Percentiles rank a stretch among this genome's conserved stretches.
Conservation (phyloP, 2,113 vertebrate genomes). For the Rhea pennata region DNA sequence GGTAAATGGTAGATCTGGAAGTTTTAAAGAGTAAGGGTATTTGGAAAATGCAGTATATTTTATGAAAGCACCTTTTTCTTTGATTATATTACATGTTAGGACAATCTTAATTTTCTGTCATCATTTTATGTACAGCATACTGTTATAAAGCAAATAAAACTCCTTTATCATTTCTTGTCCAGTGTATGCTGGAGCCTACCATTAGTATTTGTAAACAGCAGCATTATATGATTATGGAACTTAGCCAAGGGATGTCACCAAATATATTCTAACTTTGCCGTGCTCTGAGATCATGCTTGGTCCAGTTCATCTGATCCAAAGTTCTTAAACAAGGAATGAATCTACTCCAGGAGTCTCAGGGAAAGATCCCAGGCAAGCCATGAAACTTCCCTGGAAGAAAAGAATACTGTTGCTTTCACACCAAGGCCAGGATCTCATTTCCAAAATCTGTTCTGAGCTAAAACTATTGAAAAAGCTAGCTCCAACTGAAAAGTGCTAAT, state of each 20-base stretch:
- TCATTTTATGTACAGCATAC: neutral
- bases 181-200: neutral
- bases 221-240: neutral
- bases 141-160: neutral
- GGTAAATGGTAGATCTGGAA: neutral
- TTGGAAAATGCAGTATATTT: neutral
- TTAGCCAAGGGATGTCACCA: neutral
- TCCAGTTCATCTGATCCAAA: neutral
- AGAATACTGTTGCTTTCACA: neutral
- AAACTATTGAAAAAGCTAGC: neutral
- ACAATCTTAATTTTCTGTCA: neutral
- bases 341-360: neutral
- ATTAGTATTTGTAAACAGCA: neutral
- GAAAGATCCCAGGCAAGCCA: neutral
- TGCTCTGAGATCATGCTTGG: neutral
- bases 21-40: neutral
- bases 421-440: neutral
- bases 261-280: neutral
- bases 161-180: neutral
- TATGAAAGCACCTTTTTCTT: neutral
- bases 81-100: rapidly evolving
- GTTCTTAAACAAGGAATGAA: neutral
- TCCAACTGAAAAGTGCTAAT: neutral
- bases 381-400: neutral
- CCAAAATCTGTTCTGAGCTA: neutral